These are phyloP conservation scores for Prunella strophiata DNA, from an alignment of 2,797 vertebrate genomes.

Conservation along the genomic window DNA sequence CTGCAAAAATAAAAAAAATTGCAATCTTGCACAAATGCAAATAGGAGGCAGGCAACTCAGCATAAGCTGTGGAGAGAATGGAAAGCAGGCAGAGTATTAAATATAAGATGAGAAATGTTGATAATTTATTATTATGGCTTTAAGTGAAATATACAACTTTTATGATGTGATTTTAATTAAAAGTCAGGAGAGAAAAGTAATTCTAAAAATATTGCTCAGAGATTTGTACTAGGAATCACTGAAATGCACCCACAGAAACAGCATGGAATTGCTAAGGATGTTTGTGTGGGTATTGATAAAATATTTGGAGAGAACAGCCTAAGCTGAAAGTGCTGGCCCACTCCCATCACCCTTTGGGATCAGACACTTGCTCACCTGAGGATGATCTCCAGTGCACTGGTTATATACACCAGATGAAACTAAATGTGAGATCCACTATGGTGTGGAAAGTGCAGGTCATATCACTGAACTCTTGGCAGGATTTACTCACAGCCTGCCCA, in stretches of 20 bases:
- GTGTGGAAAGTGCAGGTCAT: background rate
- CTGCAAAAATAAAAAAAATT: background rate
- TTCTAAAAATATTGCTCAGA: background rate
- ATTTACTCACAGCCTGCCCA: background rate
- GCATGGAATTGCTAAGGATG: background rate
- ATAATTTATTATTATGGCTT: constrained; percentile 19
- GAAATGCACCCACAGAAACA: background rate
- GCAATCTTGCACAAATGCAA: background rate
- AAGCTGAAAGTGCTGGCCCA: background rate
- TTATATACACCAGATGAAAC: background rate
- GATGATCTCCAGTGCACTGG: background rate
- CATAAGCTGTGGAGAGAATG: background rate
- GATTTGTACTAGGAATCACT: background rate
- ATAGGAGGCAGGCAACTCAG: background rate
- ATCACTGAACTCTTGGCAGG: background rate
- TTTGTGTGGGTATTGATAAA: background rate
- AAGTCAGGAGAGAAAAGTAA: background rate
- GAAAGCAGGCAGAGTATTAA: background rate
- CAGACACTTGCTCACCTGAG: background rate
- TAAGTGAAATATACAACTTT: background rate
- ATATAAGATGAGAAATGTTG: background rate
- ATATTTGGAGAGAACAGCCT: background rate
- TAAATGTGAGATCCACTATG: background rate
- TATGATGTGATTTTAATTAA: constrained; percentile 17
- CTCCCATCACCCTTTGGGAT: background rate